phyloP scores from a whole-genome alignment of 2,113 vertebrate species.

The Salvelinus fontinalis region DNA sequence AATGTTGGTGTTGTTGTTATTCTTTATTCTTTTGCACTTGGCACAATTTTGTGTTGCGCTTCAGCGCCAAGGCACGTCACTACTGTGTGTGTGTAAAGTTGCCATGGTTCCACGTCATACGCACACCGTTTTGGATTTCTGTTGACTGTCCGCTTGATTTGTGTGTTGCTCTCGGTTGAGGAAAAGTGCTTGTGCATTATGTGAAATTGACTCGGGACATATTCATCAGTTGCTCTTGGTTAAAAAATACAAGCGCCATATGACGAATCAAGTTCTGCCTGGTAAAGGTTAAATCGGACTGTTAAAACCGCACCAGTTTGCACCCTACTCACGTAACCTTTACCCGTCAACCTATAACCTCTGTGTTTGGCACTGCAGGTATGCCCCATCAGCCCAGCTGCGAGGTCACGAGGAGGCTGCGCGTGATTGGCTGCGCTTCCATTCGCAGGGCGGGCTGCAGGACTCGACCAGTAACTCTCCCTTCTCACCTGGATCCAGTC shows the following conservation, averaged over 20 bases:
- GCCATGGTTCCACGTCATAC: slow-evolving; percentile 27
- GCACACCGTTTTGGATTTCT: background rate
- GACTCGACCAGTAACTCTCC: slow-evolving; percentile 89
- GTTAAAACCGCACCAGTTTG: too few relatives aligned
- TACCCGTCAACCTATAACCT: background rate
- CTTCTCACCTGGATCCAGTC: slow-evolving; percentile 91
- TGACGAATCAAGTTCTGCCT: too few relatives aligned
- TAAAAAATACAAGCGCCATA: too few relatives aligned
- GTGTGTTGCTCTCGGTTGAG: slow-evolving; percentile 37
- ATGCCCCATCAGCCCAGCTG: slow-evolving; percentile 87
- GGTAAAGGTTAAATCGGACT: too few relatives aligned
- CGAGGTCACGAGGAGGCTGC: slow-evolving; percentile 88
- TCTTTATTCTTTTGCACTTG: slow-evolving; percentile 31
- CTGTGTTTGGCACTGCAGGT: slow-evolving; percentile 72
- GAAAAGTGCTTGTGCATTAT: slow-evolving; percentile 20
- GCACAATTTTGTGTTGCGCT: slow-evolving; percentile 51
- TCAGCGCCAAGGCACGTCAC: slow-evolving; percentile 43
- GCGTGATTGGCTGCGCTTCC: slow-evolving; percentile 94
- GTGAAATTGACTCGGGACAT: too few relatives aligned
- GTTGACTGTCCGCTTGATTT: slow-evolving; percentile 19
- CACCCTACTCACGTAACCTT: background rate
- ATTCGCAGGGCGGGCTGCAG: slow-evolving; percentile 92
- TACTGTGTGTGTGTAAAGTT: background rate
- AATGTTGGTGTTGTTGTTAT: slow-evolving; percentile 20
- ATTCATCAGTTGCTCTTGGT: too few relatives aligned